Percentiles rank a stretch among this genome's conserved stretches.
phyloP scores from a whole-genome alignment of 2,113 vertebrate genomes.

The Lycaon pictus region DNA sequence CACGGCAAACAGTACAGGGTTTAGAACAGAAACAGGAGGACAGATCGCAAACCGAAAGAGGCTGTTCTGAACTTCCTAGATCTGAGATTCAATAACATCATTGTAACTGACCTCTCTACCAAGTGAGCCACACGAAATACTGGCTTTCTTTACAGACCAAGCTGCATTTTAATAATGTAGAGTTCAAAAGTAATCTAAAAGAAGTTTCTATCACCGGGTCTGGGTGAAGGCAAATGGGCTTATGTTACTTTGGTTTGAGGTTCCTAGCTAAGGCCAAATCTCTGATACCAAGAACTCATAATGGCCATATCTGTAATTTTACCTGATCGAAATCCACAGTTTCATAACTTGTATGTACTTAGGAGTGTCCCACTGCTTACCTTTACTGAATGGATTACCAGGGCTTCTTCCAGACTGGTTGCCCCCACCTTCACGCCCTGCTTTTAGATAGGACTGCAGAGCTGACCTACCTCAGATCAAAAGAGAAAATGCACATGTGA shows the following conservation, averaged over 20 bases:
- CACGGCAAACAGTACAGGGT: not conserved
- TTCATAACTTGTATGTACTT: too few species aligned
- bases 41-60: not conserved
- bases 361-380: constrained; percentile 80
- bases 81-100: not conserved
- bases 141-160: not conserved
- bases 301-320: not conserved
- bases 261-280: not conserved
- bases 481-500: constrained; percentile 33
- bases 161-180: not conserved
- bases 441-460: constrained; percentile 94
- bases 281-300: not conserved
- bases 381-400: constrained; percentile 93
- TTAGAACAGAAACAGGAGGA: not conserved
- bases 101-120: not conserved
- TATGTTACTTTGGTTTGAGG: not conserved
- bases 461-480: constrained; percentile 90
- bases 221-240: not conserved
- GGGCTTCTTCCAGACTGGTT: constrained; percentile 61
- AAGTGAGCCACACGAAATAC: constrained; percentile 1
- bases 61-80: not conserved
- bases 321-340: not conserved
- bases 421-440: constrained; percentile 87
- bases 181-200: not conserved
- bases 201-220: not conserved